Percentiles rank a stretch among this genome's conserved stretches.
Conservation (phyloP, 2,113 vertebrate species). For the Centropus bengalensis region DNA sequence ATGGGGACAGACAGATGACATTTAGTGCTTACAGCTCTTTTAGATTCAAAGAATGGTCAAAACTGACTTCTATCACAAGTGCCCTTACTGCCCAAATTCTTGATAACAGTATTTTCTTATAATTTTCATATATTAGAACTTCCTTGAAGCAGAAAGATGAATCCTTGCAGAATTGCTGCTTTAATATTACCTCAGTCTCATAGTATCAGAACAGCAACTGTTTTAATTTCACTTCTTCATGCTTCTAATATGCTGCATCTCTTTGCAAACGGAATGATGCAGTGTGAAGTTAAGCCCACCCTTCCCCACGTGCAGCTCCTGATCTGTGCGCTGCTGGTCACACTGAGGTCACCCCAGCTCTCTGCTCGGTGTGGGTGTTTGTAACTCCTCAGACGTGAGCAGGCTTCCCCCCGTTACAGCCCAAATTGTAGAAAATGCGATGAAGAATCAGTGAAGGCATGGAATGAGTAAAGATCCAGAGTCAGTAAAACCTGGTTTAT, state of each 20-base stretch:
- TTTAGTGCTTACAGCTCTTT: constrained; percentile 52
- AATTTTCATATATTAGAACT: constrained; percentile 35
- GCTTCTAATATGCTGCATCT: neutral
- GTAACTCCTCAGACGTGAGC: neutral
- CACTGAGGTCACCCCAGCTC: neutral
- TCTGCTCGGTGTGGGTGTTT: neutral
- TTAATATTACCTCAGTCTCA: neutral
- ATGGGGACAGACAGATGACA: constrained; percentile 59
- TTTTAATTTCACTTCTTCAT: neutral
- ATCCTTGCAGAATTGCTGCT: constrained; percentile 3
- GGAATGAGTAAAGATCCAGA: neutral
- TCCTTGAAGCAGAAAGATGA: constrained; percentile 49
- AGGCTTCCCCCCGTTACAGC: neutral
- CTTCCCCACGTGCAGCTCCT: neutral
- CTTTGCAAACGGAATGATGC: neutral
- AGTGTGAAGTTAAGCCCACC: neutral
- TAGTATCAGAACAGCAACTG: neutral
- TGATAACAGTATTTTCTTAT: constrained; percentile 41
- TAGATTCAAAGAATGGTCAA: constrained; percentile 63
- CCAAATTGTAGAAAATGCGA: neutral
- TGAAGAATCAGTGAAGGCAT: neutral
- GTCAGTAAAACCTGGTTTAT: neutral
- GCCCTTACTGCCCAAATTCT: constrained; percentile 37
- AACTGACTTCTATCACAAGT: constrained; percentile 40
- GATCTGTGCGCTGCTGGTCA: neutral